Base-by-base conservation (phyloP, 2,888 invertebrate species). In the Ormyrus labotus region DNA sequence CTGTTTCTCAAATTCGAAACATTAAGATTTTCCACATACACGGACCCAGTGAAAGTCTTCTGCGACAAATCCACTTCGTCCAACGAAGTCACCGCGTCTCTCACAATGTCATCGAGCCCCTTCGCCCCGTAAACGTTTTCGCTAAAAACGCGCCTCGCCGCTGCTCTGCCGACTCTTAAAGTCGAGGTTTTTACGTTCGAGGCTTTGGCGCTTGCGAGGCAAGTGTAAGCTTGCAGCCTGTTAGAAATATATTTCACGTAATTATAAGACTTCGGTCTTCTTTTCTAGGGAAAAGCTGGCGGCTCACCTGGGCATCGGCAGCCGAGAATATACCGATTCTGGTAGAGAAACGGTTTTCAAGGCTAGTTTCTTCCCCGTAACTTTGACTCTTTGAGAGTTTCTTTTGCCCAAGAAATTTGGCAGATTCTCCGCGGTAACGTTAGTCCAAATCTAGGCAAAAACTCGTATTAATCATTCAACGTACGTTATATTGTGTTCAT, bases 341-440 rank as follows among this genome's bases (percentile, higher is more conserved):
- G 84, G 81, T 50, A 89, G 61, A 2, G 55, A 74, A 3, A 94
- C 84, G 85, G 92, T 90, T 19, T 87, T 86, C 4, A 85, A 84
- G 82, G 93, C 92, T 5, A 84, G 86, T 85, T 94, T 94, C 60
- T 83, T 83, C 7, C 93, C 93, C 47, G 90, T 89, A 68, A 94
- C 89, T 9, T 90, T 83, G 85, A 92, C 91, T 50, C 91, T 88
- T 4, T 91, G 85, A 1, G 84, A 85, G 82, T 92, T 91, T 34
- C 90, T 89, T 72, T 89, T 88, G 5, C 85, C 85, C 34, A 89
- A 57, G 86, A 86, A 88, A 45, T 84, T 85, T 2, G 93, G 88
- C 84, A 92, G 91, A 48, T 90, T 86, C 50, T 88, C 85, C 10
- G 92, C 84, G 82, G 92, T 90, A 10, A 92, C 84, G 0, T 89